These are phyloP conservation scores for Plectrocnemia conspersa DNA, from an alignment of 1,140 invertebrate genomes.

Conservation along the genomic window DNA sequence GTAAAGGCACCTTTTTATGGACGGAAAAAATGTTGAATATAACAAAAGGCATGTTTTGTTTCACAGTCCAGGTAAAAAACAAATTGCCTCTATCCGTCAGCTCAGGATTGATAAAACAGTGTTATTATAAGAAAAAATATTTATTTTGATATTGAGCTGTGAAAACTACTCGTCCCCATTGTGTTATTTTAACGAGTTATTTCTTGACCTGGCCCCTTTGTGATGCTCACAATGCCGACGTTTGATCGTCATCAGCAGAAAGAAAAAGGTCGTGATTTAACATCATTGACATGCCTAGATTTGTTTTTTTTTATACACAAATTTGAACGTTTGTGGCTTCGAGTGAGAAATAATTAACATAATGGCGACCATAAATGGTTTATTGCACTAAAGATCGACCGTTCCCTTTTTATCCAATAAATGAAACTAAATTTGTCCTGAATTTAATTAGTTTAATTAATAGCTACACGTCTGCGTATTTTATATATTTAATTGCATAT, in stretches of 20 bases:
- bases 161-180: constrained; percentile 10
- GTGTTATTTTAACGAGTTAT: too few species aligned
- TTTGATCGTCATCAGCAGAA: not conserved
- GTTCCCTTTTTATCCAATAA: too few species aligned
- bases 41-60: constrained; percentile 27
- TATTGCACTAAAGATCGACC: too few species aligned
- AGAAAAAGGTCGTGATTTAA: not conserved
- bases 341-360: too few species aligned
- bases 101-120: constrained; percentile 35
- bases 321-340: not conserved
- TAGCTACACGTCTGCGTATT: too few species aligned
- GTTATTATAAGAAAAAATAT: constrained; percentile 36
- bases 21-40: constrained; percentile 25
- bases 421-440: too few species aligned
- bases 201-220: constrained; percentile 3
- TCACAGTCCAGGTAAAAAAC: constrained; percentile 20
- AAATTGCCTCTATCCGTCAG: constrained; percentile 27
- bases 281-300: not conserved
- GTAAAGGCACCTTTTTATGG: constrained; percentile 33
- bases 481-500: too few species aligned
- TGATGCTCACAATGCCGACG: not conserved
- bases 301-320: not conserved
- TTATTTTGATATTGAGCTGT: constrained; percentile 34
- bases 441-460: too few species aligned
- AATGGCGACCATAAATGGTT: too few species aligned